These are phyloP conservation scores for Syngnathus rostellatus DNA, from an alignment of 2,797 vertebrate species.

Conservation along the genomic window DNA sequence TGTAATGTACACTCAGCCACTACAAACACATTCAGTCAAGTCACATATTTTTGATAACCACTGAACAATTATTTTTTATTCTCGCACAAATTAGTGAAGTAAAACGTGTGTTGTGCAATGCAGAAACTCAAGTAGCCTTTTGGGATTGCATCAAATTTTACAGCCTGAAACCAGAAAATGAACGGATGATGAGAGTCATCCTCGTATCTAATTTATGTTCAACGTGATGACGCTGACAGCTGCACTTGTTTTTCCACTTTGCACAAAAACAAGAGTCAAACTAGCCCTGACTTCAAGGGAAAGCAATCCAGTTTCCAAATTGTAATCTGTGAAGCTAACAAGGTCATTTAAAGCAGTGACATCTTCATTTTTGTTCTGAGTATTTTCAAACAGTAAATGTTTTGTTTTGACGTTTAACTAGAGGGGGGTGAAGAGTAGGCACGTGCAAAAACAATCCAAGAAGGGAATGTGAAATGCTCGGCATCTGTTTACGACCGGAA, in stretches of 20 bases:
- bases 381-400: constrained; percentile 27
- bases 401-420: constrained; percentile 27
- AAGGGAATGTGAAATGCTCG: constrained; percentile 21
- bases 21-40: not conserved
- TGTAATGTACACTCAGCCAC: not conserved
- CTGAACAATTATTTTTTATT: not conserved
- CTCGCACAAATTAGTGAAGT: not conserved
- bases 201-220: not conserved
- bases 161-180: not conserved
- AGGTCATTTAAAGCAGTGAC: constrained; percentile 21
- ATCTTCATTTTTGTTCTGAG: constrained; percentile 10
- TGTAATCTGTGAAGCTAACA: constrained; percentile 40
- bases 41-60: not conserved
- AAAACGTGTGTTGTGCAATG: not conserved
- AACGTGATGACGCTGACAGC: constrained; percentile 4
- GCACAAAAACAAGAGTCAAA: constrained; percentile 12
- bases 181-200: not conserved
- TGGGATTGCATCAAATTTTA: not conserved
- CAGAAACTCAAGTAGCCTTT: not conserved
- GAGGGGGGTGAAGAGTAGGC: constrained; percentile 38
- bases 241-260: not conserved
- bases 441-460: constrained; percentile 41
- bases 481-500: no score
- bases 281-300: not conserved
- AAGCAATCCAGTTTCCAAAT: constrained; percentile 4